Evolutionary conservation across 2,888 invertebrate genomes (phyloP).

Genomic region (Tiliacea aurago): DNA sequence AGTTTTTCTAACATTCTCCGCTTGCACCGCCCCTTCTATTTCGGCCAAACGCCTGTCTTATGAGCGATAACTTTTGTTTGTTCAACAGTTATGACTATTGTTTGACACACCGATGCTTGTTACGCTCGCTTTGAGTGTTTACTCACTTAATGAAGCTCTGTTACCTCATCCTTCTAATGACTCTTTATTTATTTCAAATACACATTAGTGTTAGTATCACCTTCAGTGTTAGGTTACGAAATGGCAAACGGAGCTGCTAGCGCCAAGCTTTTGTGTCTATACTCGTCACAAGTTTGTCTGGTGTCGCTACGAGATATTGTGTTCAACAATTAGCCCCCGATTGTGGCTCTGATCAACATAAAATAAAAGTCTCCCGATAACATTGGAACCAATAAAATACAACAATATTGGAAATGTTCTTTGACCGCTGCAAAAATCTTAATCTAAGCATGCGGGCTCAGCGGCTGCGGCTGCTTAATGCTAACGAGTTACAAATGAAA

Average conservation of each 20-base stretch:
- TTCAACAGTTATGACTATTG: slow-evolving; percentile 87
- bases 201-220: slow-evolving; percentile 47
- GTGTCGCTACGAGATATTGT: slow-evolving; percentile 24
- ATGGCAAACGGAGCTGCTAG: slow-evolving; percentile 15
- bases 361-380: slow-evolving; percentile 72
- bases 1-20: slow-evolving; percentile 90
- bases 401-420: slow-evolving; percentile 71
- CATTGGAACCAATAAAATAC: slow-evolving; percentile 71
- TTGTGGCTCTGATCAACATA: slow-evolving; percentile 67
- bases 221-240: slow-evolving; percentile 39
- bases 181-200: slow-evolving; percentile 69
- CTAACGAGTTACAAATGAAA: slow-evolving; percentile 90
- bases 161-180: slow-evolving; percentile 79
- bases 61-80: slow-evolving; percentile 87
- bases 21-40: slow-evolving; percentile 85
- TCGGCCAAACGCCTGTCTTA: slow-evolving; percentile 85
- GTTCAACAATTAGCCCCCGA: slow-evolving; percentile 68
- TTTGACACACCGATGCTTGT: slow-evolving; percentile 87
- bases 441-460: slow-evolving; percentile 78
- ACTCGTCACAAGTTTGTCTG: slow-evolving; percentile 4
- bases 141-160: slow-evolving; percentile 84
- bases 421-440: slow-evolving; percentile 81
- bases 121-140: slow-evolving; percentile 86
- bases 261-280: slow-evolving; percentile 16
- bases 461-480: slow-evolving; percentile 77